A percentile compares a stretch with the other conserved stretches of the same genome.
These are phyloP conservation scores for Acanthisitta chloris DNA, from an alignment of 2,113 vertebrate species.

Conservation along the genomic window DNA sequence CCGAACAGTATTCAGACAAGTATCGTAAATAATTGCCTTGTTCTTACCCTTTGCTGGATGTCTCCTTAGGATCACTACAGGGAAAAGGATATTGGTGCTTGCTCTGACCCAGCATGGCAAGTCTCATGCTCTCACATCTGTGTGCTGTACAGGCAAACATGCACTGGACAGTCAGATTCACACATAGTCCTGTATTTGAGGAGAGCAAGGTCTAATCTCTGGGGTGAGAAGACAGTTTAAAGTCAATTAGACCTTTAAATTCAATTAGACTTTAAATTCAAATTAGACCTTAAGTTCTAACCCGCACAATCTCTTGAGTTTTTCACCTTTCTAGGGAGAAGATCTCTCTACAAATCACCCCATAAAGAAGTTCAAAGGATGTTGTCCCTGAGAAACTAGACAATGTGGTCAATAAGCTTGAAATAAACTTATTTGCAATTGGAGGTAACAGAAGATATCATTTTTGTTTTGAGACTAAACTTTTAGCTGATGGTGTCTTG, in stretches of 20 bases:
- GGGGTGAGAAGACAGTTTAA: neutral
- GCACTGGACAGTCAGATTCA: neutral
- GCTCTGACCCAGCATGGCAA: neutral
- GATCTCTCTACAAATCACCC: neutral
- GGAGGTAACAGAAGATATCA: neutral
- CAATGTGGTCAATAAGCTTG: neutral
- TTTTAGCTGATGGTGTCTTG: neutral
- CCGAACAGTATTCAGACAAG: neutral
- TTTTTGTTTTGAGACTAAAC: neutral
- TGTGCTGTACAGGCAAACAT: neutral
- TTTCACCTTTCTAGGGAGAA: neutral
- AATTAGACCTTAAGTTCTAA: neutral
- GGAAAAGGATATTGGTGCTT: neutral
- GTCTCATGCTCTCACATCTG: neutral
- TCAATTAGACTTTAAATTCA: neutral
- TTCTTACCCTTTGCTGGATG: neutral
- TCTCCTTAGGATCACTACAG: neutral
- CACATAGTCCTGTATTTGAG: neutral
- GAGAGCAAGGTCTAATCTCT: neutral
- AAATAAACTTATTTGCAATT: neutral
- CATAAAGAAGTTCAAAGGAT: neutral
- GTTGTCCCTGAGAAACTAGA: neutral
- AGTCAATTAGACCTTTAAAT: neutral
- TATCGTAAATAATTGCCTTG: neutral
- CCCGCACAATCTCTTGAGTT: neutral